Base-by-base conservation (phyloP, 2,888 invertebrate genomes). In the Conops quadrifasciatus region DNA sequence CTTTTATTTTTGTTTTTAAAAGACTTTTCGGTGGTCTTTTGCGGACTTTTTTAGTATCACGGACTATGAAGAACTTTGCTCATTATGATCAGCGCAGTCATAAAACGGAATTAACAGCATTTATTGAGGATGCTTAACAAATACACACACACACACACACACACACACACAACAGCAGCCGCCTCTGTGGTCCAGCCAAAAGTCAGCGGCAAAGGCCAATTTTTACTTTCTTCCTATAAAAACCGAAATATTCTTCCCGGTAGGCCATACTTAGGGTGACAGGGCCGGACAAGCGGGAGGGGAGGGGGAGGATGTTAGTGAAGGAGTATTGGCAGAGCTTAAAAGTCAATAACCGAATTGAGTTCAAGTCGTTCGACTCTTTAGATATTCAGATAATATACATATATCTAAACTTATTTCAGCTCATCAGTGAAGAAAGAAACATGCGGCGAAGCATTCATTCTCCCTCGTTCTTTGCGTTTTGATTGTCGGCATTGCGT, bases 21-120 rank as follows among this genome's bases (percentile, higher is more conserved):
- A 36, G 5, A 9, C 9, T 7, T 36, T 36, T 7, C 36, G 36
- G 36, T 36, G 36, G 36, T 36, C 36, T 4, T 7, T 4, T 36
- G 36, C 36, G 9, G 9, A 36, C 9, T 36, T 36, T 36, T 36
- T 7, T 36, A 36, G 36, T 9, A 36, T n/a, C n/a, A n/a, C n/a
- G n/a, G 5, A 36, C 36, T 36, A 7, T 7, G 36, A 36, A 36
- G 5, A 9, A 9, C 36, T 36, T 9, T 7, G 53, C 9, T 56
- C 53, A 24, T 56, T 21, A 21, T 56, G 21, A 56, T 24, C 53
- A 21, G 11, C 5, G 5, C 1, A 13, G 19, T 21, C 15, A 56
- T 56, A 56, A 56, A 56, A 11, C 24, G 24, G 4, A 19, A 56
- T 56, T 56, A 56, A 56, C 53, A 1, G 53, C 53, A 56, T 56